phyloP scores from a whole-genome alignment of 2,113 vertebrate species.

The Chaenocephalus aceratus region DNA sequence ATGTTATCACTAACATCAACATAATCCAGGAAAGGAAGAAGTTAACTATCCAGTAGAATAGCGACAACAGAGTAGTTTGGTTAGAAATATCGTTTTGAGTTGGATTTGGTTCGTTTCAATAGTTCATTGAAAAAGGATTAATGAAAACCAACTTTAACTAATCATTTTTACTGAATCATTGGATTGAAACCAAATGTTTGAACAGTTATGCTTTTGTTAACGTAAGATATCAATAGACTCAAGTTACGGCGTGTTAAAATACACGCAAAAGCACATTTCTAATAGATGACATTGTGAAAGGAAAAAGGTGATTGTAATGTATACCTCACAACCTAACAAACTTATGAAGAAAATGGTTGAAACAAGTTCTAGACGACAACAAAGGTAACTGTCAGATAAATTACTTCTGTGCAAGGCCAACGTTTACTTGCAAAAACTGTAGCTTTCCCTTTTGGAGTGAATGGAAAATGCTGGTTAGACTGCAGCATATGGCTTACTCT shows the following conservation, averaged over 20 bases:
- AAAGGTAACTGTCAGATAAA: neutral
- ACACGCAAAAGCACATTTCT: neutral
- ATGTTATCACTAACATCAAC: neutral
- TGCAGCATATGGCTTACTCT: neutral
- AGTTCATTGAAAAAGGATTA: neutral
- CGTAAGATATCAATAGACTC: neutral
- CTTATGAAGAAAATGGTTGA: neutral
- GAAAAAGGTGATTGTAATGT: neutral
- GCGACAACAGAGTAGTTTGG: neutral
- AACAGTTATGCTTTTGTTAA: neutral
- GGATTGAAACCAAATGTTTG: neutral
- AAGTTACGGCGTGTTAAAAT: neutral
- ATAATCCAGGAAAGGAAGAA: neutral
- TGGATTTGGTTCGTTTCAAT: neutral
- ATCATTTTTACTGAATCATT: neutral
- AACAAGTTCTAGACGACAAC: neutral
- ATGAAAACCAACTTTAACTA: neutral
- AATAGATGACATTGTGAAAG: neutral
- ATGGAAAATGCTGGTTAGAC: slow-evolving; percentile 19
- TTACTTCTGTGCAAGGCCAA: neutral
- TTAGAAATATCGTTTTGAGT: neutral
- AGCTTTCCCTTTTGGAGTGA: neutral
- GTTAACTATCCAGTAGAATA: neutral
- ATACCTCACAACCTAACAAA: neutral
- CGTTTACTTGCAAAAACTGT: neutral